Percentiles rank a stretch among this genome's conserved stretches.
Conservation (phyloP, 2,797 vertebrate genomes). For the Betta splendens region DNA sequence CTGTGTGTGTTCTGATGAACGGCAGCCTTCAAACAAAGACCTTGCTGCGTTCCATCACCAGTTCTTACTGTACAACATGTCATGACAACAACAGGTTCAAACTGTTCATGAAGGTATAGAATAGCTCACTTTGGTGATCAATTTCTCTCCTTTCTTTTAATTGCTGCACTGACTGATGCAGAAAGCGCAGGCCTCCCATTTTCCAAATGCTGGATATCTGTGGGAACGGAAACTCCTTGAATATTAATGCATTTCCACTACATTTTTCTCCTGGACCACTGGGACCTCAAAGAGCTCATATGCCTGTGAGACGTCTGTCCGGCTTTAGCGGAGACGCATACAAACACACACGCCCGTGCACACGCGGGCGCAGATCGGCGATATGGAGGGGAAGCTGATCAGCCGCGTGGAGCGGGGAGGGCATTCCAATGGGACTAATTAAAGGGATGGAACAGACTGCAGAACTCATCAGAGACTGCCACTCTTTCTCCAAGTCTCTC, state of each 20-base stretch:
- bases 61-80: too few species aligned
- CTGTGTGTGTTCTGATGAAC: slow-evolving; percentile 4
- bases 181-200: slow-evolving; percentile 20
- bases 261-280: slow-evolving; percentile 53
- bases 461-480: slow-evolving; percentile 66
- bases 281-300: slow-evolving; percentile 62
- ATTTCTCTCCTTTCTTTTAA: slow-evolving; percentile 44
- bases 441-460: slow-evolving; percentile 80
- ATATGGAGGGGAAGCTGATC: slow-evolving; percentile 71
- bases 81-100: too few species aligned
- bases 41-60: too few species aligned
- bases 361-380: slow-evolving; percentile 51
- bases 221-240: slow-evolving; percentile 58
- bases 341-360: slow-evolving; percentile 34
- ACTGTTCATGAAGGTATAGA: too few species aligned
- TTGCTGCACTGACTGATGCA: slow-evolving; percentile 37
- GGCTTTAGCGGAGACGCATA: slow-evolving; percentile 54
- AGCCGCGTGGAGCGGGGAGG: slow-evolving; percentile 58
- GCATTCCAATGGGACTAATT: slow-evolving; percentile 86
- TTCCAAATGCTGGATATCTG: slow-evolving; percentile 54
- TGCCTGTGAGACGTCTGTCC: slow-evolving; percentile 67
- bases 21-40: too few species aligned
- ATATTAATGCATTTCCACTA: slow-evolving; percentile 66
- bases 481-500: slow-evolving; percentile 51
- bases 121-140: too few species aligned